Conservation (phyloP, 2,113 vertebrate species). For the Microtus richardsoni region DNA sequence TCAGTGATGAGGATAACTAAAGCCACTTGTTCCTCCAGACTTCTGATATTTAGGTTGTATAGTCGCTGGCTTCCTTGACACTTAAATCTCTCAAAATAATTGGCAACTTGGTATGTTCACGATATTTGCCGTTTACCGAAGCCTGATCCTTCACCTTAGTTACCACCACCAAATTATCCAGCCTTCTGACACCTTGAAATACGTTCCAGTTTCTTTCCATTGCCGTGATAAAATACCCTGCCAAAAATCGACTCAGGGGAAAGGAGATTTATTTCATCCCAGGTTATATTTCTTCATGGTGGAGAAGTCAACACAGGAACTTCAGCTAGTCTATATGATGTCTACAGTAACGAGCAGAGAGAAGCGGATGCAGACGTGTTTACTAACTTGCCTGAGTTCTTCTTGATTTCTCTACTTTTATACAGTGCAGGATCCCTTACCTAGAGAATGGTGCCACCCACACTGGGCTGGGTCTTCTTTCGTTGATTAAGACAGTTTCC, state of each 20-base stretch:
- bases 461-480: neutral
- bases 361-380: neutral
- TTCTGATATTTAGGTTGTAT: neutral
- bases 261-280: neutral
- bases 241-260: neutral
- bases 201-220: neutral
- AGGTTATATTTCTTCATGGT: neutral
- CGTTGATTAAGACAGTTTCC: neutral
- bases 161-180: neutral
- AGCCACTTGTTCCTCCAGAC: no score
- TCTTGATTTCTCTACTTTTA: neutral
- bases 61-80: neutral
- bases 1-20: rapidly evolving
- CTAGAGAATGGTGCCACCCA: neutral
- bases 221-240: neutral
- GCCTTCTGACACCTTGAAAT: neutral
- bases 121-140: neutral
- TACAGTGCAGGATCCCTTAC: neutral
- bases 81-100: neutral
- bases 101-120: neutral
- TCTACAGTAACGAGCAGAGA: neutral
- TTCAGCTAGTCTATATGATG: no score
- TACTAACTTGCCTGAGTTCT: neutral
- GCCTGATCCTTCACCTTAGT: neutral
- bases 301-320: neutral